Evolutionary conservation across 2,797 vertebrate genomes (phyloP), one percentile per base, ranked within the genome.

Genomic region (Tokudaia tokunoshimensis): DNA sequence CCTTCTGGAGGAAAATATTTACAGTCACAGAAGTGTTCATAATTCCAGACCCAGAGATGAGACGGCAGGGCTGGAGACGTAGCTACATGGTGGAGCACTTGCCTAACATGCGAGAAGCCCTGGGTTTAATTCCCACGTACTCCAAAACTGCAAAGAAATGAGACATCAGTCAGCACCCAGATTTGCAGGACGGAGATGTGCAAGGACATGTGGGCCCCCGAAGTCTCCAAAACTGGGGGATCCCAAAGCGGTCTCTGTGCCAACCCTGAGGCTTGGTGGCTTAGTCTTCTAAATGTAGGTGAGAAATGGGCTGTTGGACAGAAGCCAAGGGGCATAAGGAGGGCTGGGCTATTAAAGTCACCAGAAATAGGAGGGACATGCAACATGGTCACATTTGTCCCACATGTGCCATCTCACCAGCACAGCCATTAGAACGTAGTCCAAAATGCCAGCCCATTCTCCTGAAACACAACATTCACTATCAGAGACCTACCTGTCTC

Each of bases 231-330:
- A 24, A 55, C 74, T 3, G 6, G 75, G 75, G 0, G 31, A 47
- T 22, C 13, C 15, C 15, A n/a, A 74, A 52, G 19, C 5, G 19
- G 70, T 55, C 9, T 29, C 29, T 63, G 1, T 17, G 44, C 37
- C 81, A 57, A 4, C 19, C 1, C 47, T 74, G 74, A 95, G 97
- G 96, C 84, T 29, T 17, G 29, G 78, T 47, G 4, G 1, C 67
- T 75, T 89, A 6, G 24, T 52, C 94, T 89, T 61, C 96, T 74
- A 26, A 94, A 93, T 63, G 90, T 52, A 95, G 92, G 92, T 85
- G 95, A 94, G 95, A 94, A 97, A 94, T 41, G 92, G 96, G 88
- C 82, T 96, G 86, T 91, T 86, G 84, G 11, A 41, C 63, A 79
- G 91, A 97, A 52, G 78, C 50, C 17, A 85, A 92, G 75, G 90